Evolutionary conservation across 2,888 invertebrate genomes (phyloP), one percentile per base, ranked within the genome.

Genomic region (Lasioglossum oenotherae): DNA sequence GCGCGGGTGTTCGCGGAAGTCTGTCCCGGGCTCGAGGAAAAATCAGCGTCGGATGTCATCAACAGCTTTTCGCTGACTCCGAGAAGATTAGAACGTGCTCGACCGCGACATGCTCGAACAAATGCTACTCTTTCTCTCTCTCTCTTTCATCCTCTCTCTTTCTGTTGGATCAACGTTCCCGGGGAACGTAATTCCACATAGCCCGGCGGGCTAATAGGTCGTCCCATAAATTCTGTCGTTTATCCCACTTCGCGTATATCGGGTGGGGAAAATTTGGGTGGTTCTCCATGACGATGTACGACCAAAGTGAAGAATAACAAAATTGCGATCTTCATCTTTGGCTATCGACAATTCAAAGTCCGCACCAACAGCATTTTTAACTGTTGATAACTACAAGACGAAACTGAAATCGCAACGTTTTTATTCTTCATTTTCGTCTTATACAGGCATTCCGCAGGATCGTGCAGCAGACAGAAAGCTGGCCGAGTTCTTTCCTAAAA

Each of bases 11-110:
- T 41, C 38, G 69, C 41, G 71, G 38, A 41, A 71, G 53, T 71
- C 35, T 53, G 77, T 71, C 38, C 27, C 23, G 71, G 12, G 35
- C 38, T 53, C 67, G 67, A 71, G 69, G 78, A 78, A 78, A 53
- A 78, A 71, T 78, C 78, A 78, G 71, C 53, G 78, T 78, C 78
- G 71, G 71, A n/a, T 46, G 31, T 67, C 44, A 35, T 44, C 76
- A 74, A 38, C 73, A 73, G 31, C 73, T 64, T 77, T 60, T 19
- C 72, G 38, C 67, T 53, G 75, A 76, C 23, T 78, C 35, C 49
- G 3, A 60, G 78, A 64, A 81, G 84, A 84, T 84, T 78, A 74
- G 77, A 74, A 64, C 75, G 72, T 27, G 60, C 72, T 57, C 41
- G 31, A 69, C 67, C 41, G 60, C 72, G 60, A 79, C 57, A 23